Percentiles rank a stretch among this genome's conserved stretches.
These are phyloP conservation scores for Pantherophis alleghaniensis DNA, from an alignment of 2,797 vertebrate species.

Conservation along the genomic window DNA sequence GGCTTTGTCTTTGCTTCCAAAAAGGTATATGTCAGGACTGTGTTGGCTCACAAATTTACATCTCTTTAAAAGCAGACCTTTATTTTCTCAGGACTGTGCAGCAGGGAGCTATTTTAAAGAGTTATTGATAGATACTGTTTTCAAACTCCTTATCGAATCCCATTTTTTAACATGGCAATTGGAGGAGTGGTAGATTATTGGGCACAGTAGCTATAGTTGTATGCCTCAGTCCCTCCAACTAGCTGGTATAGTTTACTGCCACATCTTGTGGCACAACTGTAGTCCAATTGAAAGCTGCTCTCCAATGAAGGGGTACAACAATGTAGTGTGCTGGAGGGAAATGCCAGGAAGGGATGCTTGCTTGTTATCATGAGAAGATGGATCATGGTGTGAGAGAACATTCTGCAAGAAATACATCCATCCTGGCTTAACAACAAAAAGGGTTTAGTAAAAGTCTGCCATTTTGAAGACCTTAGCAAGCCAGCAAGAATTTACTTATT, in stretches of 20 bases:
- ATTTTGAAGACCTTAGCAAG: background rate
- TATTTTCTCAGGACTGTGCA: background rate
- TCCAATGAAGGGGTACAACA: background rate
- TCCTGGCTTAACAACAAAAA: background rate
- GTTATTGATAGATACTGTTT: background rate
- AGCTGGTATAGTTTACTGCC: background rate
- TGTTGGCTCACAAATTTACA: background rate
- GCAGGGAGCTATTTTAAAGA: background rate
- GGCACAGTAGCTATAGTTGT: background rate
- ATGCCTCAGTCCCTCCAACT: background rate
- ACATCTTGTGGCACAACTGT: background rate
- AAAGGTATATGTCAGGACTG: background rate
- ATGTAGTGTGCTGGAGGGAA: background rate
- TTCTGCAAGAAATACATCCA: background rate
- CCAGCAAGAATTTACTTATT: background rate
- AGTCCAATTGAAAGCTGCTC: background rate
- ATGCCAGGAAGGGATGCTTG: background rate
- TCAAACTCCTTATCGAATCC: background rate
- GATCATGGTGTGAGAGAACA: background rate
- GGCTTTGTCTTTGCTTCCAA: background rate
- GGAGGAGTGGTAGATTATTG: background rate
- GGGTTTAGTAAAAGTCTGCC: background rate
- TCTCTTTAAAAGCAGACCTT: background rate
- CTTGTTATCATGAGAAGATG: background rate
- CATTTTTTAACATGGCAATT: background rate